Evolutionary conservation across 2,113 vertebrate species (phyloP).

Genomic region (Neotragus moschatus): DNA sequence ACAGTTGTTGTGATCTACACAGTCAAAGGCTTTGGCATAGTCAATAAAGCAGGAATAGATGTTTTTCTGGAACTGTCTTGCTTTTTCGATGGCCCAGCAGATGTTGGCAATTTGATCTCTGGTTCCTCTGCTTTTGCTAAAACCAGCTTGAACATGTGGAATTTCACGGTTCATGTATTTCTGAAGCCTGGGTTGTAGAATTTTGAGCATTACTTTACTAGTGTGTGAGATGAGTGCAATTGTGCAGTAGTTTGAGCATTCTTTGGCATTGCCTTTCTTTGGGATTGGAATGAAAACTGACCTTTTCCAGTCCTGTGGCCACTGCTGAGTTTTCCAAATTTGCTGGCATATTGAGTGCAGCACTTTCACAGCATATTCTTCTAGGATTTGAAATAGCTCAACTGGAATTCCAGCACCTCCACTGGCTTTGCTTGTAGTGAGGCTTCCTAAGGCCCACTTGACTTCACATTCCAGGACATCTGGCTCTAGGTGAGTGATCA

Average conservation of each 20-base stretch:
- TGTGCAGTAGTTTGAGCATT: background rate
- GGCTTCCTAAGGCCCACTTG: background rate
- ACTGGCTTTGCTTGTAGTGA: background rate
- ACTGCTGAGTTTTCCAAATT: background rate
- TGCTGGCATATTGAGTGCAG: background rate
- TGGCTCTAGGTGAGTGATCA: background rate
- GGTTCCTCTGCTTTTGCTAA: background rate
- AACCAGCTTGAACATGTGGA: background rate
- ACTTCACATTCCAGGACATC: background rate
- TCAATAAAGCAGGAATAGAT: background rate
- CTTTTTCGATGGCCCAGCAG: accelerated
- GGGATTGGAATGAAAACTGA: background rate
- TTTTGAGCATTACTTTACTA: background rate
- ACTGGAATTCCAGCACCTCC: background rate
- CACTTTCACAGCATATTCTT: background rate
- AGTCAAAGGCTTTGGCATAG: background rate
- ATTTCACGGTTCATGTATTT: background rate
- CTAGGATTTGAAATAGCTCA: background rate
- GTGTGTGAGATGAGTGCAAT: background rate
- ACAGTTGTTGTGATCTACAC: background rate
- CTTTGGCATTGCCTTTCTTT: background rate
- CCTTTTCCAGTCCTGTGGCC: background rate
- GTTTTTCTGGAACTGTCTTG: background rate
- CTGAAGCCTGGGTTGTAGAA: background rate
- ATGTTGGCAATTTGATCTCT: background rate